These are phyloP conservation scores for Drosophila ogumai DNA, from an alignment of 1,140 invertebrate genomes.

Conservation along the genomic window DNA sequence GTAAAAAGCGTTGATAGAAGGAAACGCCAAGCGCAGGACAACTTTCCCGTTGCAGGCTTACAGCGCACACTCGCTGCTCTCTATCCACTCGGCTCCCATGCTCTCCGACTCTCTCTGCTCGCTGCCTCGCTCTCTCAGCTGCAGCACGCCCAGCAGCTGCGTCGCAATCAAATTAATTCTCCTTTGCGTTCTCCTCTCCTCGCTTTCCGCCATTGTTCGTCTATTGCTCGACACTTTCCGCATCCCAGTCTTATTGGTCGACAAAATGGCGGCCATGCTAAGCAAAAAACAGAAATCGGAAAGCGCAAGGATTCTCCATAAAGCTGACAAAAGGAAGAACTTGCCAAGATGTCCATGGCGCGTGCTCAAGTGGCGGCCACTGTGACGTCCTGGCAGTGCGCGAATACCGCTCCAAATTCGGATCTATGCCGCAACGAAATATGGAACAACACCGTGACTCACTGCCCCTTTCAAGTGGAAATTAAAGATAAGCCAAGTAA, in stretches of 20 bases:
- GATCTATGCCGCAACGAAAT: slow-evolving; percentile 9
- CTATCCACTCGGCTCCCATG: not conserved
- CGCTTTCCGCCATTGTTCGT: slow-evolving; percentile 62
- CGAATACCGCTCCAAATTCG: slow-evolving; percentile 19
- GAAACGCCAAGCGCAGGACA: slow-evolving; percentile 30
- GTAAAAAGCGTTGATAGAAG: slow-evolving; percentile 27
- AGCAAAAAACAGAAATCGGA: slow-evolving; percentile 43
- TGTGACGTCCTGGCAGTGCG: slow-evolving; percentile 6
- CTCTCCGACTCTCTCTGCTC: slow-evolving; percentile 12
- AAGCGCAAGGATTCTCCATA: slow-evolving; percentile 26
- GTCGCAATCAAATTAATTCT: slow-evolving; percentile 80
- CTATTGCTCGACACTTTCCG: slow-evolving; percentile 53
- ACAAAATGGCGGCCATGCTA: slow-evolving; percentile 61
- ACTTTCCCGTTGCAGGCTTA: slow-evolving; percentile 47
- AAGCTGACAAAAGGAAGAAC: slow-evolving; percentile 23
- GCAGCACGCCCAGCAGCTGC: slow-evolving; percentile 71
- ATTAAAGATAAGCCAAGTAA: not conserved
- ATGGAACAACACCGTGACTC: slow-evolving; percentile 17
- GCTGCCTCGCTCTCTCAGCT: slow-evolving; percentile 45
- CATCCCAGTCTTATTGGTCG: slow-evolving; percentile 51
- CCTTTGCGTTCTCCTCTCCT: slow-evolving; percentile 51
- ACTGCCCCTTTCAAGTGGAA: not conserved
- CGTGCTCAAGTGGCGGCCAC: slow-evolving; percentile 63
- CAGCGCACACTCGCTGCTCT: slow-evolving; percentile 59
- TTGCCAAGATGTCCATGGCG: slow-evolving; percentile 33